These are phyloP conservation scores for Danio jaintianensis DNA, from an alignment of 2,797 vertebrate genomes.

Conservation along the genomic window DNA sequence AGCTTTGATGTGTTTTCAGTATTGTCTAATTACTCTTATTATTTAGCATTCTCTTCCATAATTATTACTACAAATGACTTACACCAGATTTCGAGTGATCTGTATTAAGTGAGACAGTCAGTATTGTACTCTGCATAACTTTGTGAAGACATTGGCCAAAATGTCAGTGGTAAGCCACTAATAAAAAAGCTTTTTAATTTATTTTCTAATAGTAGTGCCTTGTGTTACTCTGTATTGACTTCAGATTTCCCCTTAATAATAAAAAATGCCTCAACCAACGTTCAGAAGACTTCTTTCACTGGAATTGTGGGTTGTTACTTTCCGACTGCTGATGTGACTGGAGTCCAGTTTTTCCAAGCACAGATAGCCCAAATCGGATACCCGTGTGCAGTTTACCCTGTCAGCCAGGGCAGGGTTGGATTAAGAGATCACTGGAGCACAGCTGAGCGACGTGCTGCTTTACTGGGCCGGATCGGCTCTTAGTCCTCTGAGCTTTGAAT, in stretches of 20 bases:
- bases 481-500: conserved; percentile 75
- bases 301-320: conserved; percentile 15
- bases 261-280: conserved; percentile 34
- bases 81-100: conserved; percentile 13
- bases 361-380: conserved; percentile 9
- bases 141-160: conserved; percentile 1
- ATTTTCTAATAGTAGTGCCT: conserved; percentile 18
- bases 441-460: conserved; percentile 72
- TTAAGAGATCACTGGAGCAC: conserved; percentile 67
- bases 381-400: neutral
- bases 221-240: conserved; percentile 36
- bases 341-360: neutral
- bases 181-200: conserved; percentile 40
- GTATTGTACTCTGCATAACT: neutral
- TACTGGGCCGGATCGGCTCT: conserved; percentile 76
- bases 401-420: conserved; percentile 48
- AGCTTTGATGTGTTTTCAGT: neutral
- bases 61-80: neutral
- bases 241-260: conserved; percentile 32
- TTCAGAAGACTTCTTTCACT: conserved; percentile 25
- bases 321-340: conserved; percentile 22
- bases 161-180: conserved; percentile 28
- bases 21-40: neutral
- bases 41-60: neutral
- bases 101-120: neutral